phyloP scores from a whole-genome alignment of 1,140 invertebrate genomes.

The Sarcophaga bullata region DNA sequence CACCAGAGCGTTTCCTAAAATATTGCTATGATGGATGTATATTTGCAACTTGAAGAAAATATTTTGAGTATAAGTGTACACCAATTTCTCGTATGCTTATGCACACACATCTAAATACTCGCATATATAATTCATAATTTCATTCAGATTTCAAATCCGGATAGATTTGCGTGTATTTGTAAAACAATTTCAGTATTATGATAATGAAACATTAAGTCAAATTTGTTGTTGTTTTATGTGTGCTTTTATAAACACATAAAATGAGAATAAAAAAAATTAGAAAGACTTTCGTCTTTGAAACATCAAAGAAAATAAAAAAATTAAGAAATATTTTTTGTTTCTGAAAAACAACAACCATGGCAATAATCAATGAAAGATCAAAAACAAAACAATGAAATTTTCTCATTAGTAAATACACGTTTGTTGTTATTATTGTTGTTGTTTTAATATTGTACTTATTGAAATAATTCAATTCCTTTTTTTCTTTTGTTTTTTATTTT shows the following conservation, averaged over 20 bases:
- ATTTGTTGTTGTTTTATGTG: not conserved
- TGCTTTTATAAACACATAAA: not conserved
- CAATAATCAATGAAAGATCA: not conserved
- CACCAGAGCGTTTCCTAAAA: too few relatives aligned
- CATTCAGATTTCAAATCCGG: not conserved
- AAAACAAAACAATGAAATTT: not conserved
- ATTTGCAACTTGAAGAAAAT: too few relatives aligned
- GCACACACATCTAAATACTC: too few relatives aligned
- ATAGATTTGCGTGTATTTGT: not conserved
- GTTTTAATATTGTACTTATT: too few relatives aligned
- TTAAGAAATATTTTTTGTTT: not conserved
- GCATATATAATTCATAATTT: too few relatives aligned
- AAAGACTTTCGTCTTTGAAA: not conserved
- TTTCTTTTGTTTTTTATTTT: too few relatives aligned
- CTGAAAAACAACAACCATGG: not conserved
- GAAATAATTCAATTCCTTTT: too few relatives aligned
- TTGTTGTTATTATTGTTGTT: too few relatives aligned
- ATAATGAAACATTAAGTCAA: conserved; percentile 7
- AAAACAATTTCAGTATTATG: not conserved
- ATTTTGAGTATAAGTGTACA: too few relatives aligned
- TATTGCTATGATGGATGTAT: too few relatives aligned
- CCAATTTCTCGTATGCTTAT: too few relatives aligned
- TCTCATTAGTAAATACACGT: not conserved
- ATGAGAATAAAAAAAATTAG: not conserved
- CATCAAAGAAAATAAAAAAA: not conserved